These are phyloP conservation scores for Leucania comma DNA, from an alignment of 2,888 invertebrate species.

Conservation along the genomic window DNA sequence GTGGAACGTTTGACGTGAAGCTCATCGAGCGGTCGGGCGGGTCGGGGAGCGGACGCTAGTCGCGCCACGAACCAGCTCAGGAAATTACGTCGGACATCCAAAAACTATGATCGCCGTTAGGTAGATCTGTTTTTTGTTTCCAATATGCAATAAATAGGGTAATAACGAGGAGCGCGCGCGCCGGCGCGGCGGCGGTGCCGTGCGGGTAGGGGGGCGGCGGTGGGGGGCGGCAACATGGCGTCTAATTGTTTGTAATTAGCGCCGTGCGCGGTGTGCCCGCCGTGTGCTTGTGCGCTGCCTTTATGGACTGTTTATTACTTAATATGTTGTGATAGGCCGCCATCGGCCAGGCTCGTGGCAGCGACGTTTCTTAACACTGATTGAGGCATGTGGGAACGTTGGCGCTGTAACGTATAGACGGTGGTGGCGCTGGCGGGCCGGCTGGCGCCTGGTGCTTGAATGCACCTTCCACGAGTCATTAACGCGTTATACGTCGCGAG, in stretches of 20 bases:
- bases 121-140: conserved; percentile 79
- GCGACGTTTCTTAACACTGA: conserved; percentile 70
- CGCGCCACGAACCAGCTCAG: conserved; percentile 56
- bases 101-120: conserved; percentile 74
- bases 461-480: conserved; percentile 57
- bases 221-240: conserved; percentile 78
- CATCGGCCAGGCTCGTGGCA: conserved; percentile 62
- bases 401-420: conserved; percentile 51
- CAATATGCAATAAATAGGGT: conserved; percentile 87
- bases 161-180: conserved; percentile 75
- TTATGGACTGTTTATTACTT: conserved; percentile 88
- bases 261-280: conserved; percentile 69
- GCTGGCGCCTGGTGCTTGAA: conserved; percentile 61
- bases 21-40: background rate
- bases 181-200: conserved; percentile 65
- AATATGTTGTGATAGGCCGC: conserved; percentile 82
- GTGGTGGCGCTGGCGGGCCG: conserved; percentile 36
- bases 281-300: conserved; percentile 68
- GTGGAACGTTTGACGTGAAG: conserved; percentile 52
- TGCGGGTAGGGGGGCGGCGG: conserved; percentile 54
- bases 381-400: conserved; percentile 72
- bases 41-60: background rate
- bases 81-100: conserved; percentile 63
- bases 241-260: conserved; percentile 88
- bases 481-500: conserved; percentile 51